Conservation (phyloP, 2,113 vertebrate species). For the Sialia sialis region DNA sequence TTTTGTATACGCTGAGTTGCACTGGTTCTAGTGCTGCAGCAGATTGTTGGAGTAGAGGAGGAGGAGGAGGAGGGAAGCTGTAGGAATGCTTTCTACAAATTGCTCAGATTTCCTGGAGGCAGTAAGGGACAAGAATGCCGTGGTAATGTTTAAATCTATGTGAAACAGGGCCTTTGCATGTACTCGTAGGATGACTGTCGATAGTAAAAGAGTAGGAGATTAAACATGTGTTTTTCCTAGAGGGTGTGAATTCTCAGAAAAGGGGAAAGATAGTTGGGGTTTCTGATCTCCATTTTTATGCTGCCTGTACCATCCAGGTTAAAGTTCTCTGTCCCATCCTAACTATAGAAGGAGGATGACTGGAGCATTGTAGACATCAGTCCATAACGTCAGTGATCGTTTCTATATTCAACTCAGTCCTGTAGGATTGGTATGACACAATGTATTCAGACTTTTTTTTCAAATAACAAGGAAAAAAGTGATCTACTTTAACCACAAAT, state of each 20-base stretch:
- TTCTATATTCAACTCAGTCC: background rate
- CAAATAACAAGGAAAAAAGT: background rate
- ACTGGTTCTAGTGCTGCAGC: background rate
- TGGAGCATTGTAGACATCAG: background rate
- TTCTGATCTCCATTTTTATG: background rate
- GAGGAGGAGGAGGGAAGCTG: background rate
- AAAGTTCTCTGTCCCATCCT: background rate
- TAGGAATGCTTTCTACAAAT: background rate
- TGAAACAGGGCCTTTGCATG: background rate
- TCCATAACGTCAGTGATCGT: background rate
- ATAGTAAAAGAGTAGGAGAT: background rate
- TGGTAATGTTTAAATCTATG: background rate
- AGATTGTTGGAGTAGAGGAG: background rate
- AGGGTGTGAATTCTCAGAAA: background rate
- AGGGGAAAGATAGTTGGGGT: background rate
- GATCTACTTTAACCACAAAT: background rate
- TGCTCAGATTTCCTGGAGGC: slow-evolving; percentile 24
- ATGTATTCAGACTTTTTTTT: background rate
- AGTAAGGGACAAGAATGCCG: background rate
- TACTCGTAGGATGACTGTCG: background rate
- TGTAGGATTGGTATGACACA: fast-evolving
- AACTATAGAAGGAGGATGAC: background rate
- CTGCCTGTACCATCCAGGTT: background rate
- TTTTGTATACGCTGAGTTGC: background rate
- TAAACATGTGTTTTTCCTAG: background rate